Percentiles rank a stretch among this genome's conserved stretches.
phyloP scores from a whole-genome alignment of 2,797 vertebrate genomes.

The Enteromius trimaculatus region DNA sequence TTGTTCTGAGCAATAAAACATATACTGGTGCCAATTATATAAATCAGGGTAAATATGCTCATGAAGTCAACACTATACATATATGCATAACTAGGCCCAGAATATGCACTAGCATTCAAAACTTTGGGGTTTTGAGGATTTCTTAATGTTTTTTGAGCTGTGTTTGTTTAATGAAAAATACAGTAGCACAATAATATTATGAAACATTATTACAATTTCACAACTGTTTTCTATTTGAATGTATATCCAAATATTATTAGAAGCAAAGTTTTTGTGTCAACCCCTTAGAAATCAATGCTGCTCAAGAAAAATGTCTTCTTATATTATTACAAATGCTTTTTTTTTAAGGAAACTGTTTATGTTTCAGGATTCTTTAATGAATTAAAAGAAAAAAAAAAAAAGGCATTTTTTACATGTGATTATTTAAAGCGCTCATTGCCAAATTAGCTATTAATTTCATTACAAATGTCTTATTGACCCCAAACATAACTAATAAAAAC shows the following conservation, averaged over 20 bases:
- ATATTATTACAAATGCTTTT: too few species aligned
- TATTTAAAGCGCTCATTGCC: too few species aligned
- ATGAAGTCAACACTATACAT: neutral
- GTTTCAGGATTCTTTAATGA: neutral
- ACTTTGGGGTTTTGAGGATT: neutral
- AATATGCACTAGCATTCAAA: neutral
- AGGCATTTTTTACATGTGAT: too few species aligned
- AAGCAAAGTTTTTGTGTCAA: too few species aligned
- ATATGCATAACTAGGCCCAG: neutral
- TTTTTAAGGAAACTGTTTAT: too few species aligned
- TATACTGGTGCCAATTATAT: neutral
- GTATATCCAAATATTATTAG: too few species aligned
- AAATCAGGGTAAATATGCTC: neutral
- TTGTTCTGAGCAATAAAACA: neutral
- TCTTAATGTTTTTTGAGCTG: slow-evolving; percentile 1
- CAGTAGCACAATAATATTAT: neutral
- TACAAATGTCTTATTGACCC: neutral
- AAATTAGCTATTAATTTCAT: slow-evolving; percentile 26
- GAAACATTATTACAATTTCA: neutral
- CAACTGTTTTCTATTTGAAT: neutral
- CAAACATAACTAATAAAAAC: neutral
- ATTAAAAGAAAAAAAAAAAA: too few species aligned
- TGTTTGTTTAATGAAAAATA: neutral
- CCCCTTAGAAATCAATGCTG: too few species aligned
- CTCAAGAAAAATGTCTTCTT: too few species aligned